Evolutionary conservation across 2,888 invertebrate genomes (phyloP), one percentile per base, ranked within the genome.

Genomic region (Brenthis hecate): DNA sequence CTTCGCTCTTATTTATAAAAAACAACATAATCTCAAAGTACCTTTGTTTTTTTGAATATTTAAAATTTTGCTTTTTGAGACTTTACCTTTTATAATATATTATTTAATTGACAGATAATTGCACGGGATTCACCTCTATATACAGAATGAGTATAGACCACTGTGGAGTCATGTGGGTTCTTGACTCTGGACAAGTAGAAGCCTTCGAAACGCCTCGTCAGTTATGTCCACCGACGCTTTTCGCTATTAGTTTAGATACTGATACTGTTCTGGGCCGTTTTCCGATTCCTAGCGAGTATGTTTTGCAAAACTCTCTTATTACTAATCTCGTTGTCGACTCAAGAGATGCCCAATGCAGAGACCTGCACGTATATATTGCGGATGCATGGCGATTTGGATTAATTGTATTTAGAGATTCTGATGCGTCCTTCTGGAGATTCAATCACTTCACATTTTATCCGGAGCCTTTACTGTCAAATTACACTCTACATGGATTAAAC

Each of bases 121-220:
- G 92, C 75, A 87, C 86, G 28, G 95, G 96, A 53, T 89, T 97
- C 66, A 96, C 96, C 0, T 97, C 97, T 0, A 95, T 97, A 2
- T 97, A 96, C 81, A 94, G 97, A n/a, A 94, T 96, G 80, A 94
- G 94, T 78, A 94, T 96, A 0, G 97, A 97, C 83, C 94, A 94
- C 57, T 97, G 97, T 77, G 95, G 95, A 63, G 93, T 96, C 2
- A 92, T 97, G 77, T 97, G 97, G 97, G 94, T 96, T 0, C 92
- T 97, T 36, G 97, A 97, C 84, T 95, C 96, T 0, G 97, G 97
- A 0, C 95, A 96, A 80, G 94, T 96, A 0, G 95, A 97, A 79
- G 94, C 95, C 0, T 95, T 95, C 16, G 94, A 94, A 75, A 85
- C 88, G 0, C 93, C 96, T 0, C 94, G 94, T 53, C 95, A 95